Conservation (phyloP, 2,113 vertebrate species). For the Cyprinus carpio region DNA sequence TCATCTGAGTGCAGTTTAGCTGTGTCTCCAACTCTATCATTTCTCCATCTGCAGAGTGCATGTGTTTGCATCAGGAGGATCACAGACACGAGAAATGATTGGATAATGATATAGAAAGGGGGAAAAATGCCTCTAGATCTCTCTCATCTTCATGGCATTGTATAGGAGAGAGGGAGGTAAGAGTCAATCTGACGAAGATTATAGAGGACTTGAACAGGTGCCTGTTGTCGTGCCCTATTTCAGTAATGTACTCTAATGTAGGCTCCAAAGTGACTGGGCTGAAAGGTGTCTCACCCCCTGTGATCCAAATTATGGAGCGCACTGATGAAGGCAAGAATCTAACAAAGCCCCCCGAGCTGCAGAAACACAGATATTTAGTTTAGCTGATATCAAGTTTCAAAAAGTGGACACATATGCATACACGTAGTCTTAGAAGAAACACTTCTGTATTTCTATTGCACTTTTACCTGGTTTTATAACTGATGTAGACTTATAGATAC, state of each 20-base stretch:
- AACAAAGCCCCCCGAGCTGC: constrained; percentile 8
- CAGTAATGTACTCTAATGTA: constrained; percentile 52
- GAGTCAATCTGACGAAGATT: constrained; percentile 59
- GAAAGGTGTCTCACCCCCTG: constrained; percentile 43
- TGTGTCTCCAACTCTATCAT: constrained; percentile 31
- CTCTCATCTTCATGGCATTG: constrained; percentile 49
- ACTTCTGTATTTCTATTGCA: not conserved
- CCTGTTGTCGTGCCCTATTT: constrained; percentile 49
- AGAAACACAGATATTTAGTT: constrained; percentile 37
- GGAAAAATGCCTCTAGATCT: constrained; percentile 40
- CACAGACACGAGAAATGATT: constrained; percentile 54
- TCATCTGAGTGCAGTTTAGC: constrained; percentile 39
- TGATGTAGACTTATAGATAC: constrained; percentile 4
- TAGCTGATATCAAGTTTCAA: constrained; percentile 26
- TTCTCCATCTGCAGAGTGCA: constrained; percentile 25
- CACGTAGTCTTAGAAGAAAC: constrained; percentile 4
- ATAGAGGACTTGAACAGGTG: constrained; percentile 54
- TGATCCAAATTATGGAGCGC: constrained; percentile 37
- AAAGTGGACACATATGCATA: constrained; percentile 39
- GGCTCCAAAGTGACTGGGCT: constrained; percentile 42
- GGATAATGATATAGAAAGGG: constrained; percentile 51
- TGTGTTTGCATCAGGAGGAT: constrained; percentile 49
- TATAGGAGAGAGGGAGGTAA: constrained; percentile 40
- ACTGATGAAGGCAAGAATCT: constrained; percentile 43
- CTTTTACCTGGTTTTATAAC: not conserved